Percentiles rank a stretch among this genome's conserved stretches.
Conservation (phyloP, 2,888 invertebrate species). For the Bombylius discolor region DNA sequence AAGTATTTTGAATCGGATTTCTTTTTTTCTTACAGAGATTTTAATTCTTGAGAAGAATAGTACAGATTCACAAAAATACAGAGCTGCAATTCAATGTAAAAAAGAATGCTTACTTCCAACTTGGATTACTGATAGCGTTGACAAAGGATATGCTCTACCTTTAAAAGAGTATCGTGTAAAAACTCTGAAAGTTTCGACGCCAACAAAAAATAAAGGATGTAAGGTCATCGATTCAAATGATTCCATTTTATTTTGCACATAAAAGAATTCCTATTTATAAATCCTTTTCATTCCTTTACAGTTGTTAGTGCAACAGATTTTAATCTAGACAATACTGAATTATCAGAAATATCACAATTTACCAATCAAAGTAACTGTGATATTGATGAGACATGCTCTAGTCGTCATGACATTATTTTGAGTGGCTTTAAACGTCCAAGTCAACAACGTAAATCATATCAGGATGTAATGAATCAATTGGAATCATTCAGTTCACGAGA, state of each 20-base stretch:
- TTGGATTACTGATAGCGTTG: constrained; percentile 71
- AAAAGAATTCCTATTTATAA: background rate
- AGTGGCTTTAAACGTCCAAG: too few relatives aligned
- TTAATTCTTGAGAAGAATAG: constrained; percentile 30
- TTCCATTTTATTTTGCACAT: background rate
- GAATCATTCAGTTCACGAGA: constrained; percentile 35
- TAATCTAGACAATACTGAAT: constrained; percentile 23
- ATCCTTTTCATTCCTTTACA: background rate
- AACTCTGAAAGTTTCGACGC: constrained; percentile 55
- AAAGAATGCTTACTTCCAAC: constrained; percentile 52
- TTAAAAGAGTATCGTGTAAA: constrained; percentile 45
- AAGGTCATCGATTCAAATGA: background rate
- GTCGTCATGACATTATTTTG: background rate
- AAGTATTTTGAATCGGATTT: background rate
- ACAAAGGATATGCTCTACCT: constrained; percentile 55
- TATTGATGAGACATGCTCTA: constrained; percentile 11
- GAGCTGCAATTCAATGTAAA: constrained; percentile 31
- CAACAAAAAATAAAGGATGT: constrained; percentile 39
- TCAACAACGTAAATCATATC: constrained; percentile 9
- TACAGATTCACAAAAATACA: constrained; percentile 30
- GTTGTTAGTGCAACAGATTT: constrained; percentile 26
- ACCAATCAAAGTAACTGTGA: background rate
- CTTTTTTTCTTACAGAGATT: constrained; percentile 28
- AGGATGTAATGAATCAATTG: background rate
- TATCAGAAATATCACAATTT: constrained; percentile 26